A percentile compares a stretch with the other conserved stretches of the same genome.
These are phyloP conservation scores for Hoplodrina ambigua DNA, from an alignment of 2,888 invertebrate species.

Conservation along the genomic window DNA sequence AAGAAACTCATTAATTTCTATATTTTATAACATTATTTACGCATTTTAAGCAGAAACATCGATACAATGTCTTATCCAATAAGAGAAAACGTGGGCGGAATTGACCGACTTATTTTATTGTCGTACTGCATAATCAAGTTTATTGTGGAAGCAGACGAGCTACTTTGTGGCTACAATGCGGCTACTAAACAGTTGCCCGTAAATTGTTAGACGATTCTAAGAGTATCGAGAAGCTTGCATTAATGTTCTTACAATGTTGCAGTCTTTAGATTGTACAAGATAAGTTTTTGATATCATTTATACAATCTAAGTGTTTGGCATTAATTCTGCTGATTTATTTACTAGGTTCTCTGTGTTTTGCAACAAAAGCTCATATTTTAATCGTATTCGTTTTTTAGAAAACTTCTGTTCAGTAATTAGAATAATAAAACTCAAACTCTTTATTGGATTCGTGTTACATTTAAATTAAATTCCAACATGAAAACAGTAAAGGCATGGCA, in stretches of 20 bases:
- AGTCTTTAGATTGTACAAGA: not conserved
- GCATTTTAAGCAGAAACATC: constrained; percentile 57
- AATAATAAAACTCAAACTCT: too few relatives aligned
- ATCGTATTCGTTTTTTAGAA: not conserved
- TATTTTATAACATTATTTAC: constrained; percentile 64
- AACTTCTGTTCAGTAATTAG: not conserved
- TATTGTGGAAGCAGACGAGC: constrained; percentile 40
- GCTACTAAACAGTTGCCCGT: constrained; percentile 42
- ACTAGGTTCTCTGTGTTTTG: not conserved
- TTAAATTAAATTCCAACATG: too few relatives aligned
- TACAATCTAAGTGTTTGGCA: constrained; percentile 9
- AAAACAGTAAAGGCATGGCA: too few relatives aligned
- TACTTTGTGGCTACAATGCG: constrained; percentile 34
- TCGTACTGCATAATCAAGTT: constrained; percentile 62
- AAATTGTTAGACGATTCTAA: not conserved
- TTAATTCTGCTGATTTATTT: not conserved
- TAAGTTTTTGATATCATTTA: constrained; percentile 8
- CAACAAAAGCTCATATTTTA: not conserved
- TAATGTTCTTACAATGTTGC: constrained; percentile 13
- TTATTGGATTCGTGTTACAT: too few relatives aligned
- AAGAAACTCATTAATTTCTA: constrained; percentile 59
- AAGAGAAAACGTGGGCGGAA: constrained; percentile 67
- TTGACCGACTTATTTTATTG: constrained; percentile 66
- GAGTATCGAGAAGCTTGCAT: not conserved
- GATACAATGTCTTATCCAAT: constrained; percentile 66